Evolutionary conservation across 2,113 vertebrate genomes (phyloP).

Genomic region (Saguinus imperator): DNA sequence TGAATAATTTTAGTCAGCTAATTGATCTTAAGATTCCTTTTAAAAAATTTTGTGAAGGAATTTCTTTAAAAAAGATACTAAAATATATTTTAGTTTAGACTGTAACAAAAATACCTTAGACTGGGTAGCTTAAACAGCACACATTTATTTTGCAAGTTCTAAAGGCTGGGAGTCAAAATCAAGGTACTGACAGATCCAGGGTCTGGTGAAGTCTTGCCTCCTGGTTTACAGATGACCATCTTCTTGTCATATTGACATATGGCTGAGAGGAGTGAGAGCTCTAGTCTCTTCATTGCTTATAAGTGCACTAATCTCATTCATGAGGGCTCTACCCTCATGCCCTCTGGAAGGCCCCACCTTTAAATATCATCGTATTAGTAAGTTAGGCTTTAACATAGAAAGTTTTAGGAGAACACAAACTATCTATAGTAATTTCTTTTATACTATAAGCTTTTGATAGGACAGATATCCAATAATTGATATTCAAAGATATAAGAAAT

Average conservation of each 20-base stretch:
- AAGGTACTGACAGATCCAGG: not conserved
- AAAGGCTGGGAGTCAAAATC: not conserved
- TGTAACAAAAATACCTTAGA: not conserved
- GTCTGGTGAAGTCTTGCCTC: not conserved
- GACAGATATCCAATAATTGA: not conserved
- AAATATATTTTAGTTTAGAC: not conserved
- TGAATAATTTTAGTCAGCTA: slow-evolving; percentile 67
- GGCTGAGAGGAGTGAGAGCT: not conserved
- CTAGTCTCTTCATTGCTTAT: not conserved
- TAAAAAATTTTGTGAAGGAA: slow-evolving; percentile 55
- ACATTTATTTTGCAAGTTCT: not conserved
- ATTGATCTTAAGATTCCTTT: slow-evolving; percentile 56
- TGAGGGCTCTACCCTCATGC: not conserved
- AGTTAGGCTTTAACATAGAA: not conserved
- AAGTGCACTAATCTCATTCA: not conserved
- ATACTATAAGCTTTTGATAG: slow-evolving; percentile 2
- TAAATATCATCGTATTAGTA: too few relatives aligned
- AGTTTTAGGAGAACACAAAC: not conserved
- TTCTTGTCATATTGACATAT: not conserved
- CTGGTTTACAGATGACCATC: not conserved
- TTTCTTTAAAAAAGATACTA: slow-evolving; percentile 58
- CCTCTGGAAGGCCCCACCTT: not conserved
- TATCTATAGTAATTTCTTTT: not conserved
- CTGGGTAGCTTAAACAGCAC: not conserved
- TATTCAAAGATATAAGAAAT: slow-evolving; percentile 20